phyloP scores from a whole-genome alignment of 2,888 invertebrate genomes.

The Hyles lineata region DNA sequence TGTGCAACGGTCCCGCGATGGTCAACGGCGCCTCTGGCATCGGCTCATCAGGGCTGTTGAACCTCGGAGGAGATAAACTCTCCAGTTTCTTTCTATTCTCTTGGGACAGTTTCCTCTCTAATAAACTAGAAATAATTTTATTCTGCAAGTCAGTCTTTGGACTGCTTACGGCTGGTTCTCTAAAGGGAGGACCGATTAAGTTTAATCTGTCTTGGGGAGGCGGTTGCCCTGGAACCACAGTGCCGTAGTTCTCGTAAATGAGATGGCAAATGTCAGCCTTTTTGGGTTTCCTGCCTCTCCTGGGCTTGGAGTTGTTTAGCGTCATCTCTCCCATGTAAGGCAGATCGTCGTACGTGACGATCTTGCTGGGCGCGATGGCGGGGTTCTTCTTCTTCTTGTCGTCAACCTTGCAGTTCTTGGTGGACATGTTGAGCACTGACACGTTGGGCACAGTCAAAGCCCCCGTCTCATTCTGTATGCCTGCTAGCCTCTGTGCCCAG shows the following conservation, averaged over 20 bases:
- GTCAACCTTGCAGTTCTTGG: conserved; percentile 59
- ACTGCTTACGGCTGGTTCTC: conserved; percentile 54
- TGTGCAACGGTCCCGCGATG: conserved; percentile 65
- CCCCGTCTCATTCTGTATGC: conserved; percentile 86
- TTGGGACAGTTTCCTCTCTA: conserved; percentile 89
- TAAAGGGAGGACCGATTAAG: conserved; percentile 58
- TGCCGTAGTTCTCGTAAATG: conserved; percentile 96
- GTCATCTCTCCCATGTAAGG: conserved; percentile 98
- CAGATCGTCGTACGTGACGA: conserved; percentile 91
- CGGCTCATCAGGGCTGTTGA: conserved; percentile 68
- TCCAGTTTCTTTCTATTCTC: conserved; percentile 83
- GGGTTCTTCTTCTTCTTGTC: conserved; percentile 71
- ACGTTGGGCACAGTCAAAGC: conserved; percentile 59
- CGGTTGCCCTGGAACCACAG: conserved; percentile 91
- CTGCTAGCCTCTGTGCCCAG: conserved; percentile 91
- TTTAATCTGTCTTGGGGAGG: conserved; percentile 79
- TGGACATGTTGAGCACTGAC: conserved; percentile 57
- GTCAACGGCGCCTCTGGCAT: conserved; percentile 69
- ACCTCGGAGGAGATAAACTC: conserved; percentile 63
- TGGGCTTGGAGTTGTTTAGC: conserved; percentile 93
- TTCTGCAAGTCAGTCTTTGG: conserved; percentile 88
- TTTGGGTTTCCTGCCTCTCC: conserved; percentile 94
- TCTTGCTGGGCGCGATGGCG: conserved; percentile 75
- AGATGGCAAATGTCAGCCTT: conserved; percentile 96
- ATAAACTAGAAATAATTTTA: conserved; percentile 87